Evolutionary conservation across 2,797 vertebrate species (phyloP), one percentile per base, ranked within the genome.

Genomic region (Acropternis orthonyx): DNA sequence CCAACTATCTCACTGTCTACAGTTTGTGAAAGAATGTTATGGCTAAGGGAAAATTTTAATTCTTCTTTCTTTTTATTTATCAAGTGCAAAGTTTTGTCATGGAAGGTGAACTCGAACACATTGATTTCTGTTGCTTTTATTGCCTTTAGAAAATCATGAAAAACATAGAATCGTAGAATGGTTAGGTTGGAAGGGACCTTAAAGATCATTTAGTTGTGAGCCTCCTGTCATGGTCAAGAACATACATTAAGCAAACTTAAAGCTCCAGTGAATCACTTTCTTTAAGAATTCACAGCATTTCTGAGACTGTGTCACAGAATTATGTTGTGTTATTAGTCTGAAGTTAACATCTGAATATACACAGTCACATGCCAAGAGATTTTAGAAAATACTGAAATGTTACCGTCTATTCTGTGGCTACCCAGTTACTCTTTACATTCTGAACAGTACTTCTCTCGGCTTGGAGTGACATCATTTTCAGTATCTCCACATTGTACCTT

Each of bases 201-300:
- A 36, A 48, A 41, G 10, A 43, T 36, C 30, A n/a, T 15, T 7
- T 9, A 21, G 22, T 37, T 73, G 23, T 67, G 41, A 19, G 7
- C 28, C 16, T 26, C 0, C 37, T 26, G 0, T 14, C 34, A 28
- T 9, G 32, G 44, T 28, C 19, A 37, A 67, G 27, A 73, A 67
- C 9, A 52, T 3, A 30, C 0, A 14, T 51, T 55, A 69, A 59
- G 8, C 5, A n/a, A 88, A 78, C 3, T 16, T 52, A 48, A 88
- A 82, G 37, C 6, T 79, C 30, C 36, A 32, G 27, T 41, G 30
- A 86, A 86, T 72, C 18, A 13, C 20, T 67, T 89, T 43, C 28
- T 84, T 77, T 59, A 94, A 87, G 44, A 86, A 61, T n/a, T 78
- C 14, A 8, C 22, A 51, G 30, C 0, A 3, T 48, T 84, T 78